A percentile compares a stretch with the other conserved stretches of the same genome.
Evolutionary conservation across 2,113 vertebrate genomes (phyloP).

Genomic region (Vulpes vulpes): DNA sequence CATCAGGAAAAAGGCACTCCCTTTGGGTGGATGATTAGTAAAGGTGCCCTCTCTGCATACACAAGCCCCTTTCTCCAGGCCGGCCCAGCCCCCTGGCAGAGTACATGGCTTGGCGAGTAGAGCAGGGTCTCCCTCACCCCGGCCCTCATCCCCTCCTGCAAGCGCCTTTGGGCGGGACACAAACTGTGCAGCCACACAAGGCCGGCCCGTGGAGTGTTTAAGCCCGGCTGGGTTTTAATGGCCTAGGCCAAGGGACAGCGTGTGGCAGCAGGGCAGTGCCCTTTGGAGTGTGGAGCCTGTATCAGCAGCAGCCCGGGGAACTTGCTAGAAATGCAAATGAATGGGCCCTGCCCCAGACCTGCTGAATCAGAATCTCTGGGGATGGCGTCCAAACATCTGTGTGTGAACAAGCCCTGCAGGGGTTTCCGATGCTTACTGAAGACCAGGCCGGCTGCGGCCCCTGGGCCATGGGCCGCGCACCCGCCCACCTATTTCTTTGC

Average conservation of each 20-base stretch:
- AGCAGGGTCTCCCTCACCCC: not conserved
- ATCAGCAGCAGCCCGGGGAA: not conserved
- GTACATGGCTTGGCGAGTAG: not conserved
- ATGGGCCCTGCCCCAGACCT: not conserved
- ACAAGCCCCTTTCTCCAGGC: not conserved
- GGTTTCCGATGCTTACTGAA: not conserved
- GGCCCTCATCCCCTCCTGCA: not conserved
- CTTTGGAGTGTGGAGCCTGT: not conserved
- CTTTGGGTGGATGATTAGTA: not conserved
- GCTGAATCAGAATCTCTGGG: not conserved
- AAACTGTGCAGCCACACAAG: not conserved
- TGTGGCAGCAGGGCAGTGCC: not conserved
- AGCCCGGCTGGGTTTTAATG: not conserved
- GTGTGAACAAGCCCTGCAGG: not conserved
- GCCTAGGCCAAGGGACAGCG: not conserved
- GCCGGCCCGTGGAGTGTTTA: not conserved
- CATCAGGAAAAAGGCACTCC: not conserved
- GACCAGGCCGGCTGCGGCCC: not conserved
- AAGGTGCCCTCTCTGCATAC: not conserved
- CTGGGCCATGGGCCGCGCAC: fast-evolving
- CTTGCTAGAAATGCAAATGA: not conserved
- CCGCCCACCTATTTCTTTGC: not conserved
- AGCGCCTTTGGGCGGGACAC: not conserved
- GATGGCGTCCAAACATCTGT: not conserved
- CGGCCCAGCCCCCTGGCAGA: not conserved